Base-by-base conservation (phyloP, 1,140 invertebrate genomes). In the Halictus rubicundus region DNA sequence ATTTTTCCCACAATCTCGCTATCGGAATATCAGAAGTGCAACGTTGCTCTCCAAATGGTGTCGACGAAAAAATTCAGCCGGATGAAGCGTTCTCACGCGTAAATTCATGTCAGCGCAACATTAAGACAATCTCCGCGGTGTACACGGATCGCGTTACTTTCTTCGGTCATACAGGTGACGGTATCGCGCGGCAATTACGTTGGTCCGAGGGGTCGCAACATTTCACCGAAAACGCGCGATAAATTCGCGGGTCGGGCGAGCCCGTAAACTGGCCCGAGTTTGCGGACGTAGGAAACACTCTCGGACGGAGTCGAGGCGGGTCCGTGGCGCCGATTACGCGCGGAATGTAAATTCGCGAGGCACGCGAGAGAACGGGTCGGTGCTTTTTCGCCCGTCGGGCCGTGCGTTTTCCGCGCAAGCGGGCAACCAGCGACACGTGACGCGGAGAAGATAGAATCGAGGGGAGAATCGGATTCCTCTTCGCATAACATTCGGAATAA, bases 391-490 rank as follows among this genome's bases (percentile, higher is more conserved):
- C 49, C 32, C 5, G 52, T 16, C 0, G 5, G 21, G 63, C 39
- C 27, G 25, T 57, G 32, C 16, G 70, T 73, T 74, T 82, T 57
- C 37, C 59, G 5, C 46, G 23, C 59, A 14, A 27, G 5, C 9
- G 16, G 25, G n/a, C 10, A 25, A 68, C 75, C 75, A 72, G 37
- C 19, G 46, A 37, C 69, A 16, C 60, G 74, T n/a, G 61, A 61
- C 54, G 23, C 37, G n/a, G n/a, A 12, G 25, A 46, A 19, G 37
- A 25, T 39, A 19, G 49, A 19, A 39, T 54, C 14, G 27, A 12
- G 21, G n/a, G 25, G 61, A 57, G 57, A 19, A 57, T 23, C 57
- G 59, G 68, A 85, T 85, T 81, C 64, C 78, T 61, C 49, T n/a
- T 21, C 65, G 64, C 37, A 61, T 32, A 60, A 68, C 57, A 59